Conservation (phyloP, 2,797 vertebrate species). For the Arnoldichthys spilopterus region DNA sequence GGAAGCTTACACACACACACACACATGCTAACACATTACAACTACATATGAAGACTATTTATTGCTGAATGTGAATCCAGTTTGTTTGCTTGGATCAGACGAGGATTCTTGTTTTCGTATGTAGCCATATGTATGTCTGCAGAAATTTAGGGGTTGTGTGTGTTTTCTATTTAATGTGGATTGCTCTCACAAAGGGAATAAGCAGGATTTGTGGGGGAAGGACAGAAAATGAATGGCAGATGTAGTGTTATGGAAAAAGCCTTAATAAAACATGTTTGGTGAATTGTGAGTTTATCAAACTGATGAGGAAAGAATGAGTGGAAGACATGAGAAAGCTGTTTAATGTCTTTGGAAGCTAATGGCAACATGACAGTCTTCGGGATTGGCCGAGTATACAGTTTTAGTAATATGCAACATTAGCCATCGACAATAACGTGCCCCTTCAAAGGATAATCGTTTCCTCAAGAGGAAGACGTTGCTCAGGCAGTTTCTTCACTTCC, state of each 20-base stretch:
- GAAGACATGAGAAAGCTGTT: conserved; percentile 63
- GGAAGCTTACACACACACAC: conserved; percentile 25
- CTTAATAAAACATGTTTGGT: conserved; percentile 63
- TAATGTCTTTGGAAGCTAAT: conserved; percentile 64
- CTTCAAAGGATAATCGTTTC: conserved; percentile 58
- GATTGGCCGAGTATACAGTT: conserved; percentile 66
- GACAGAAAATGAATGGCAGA: conserved; percentile 62
- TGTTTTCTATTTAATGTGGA: conserved; percentile 63
- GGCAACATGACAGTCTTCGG: conserved; percentile 56
- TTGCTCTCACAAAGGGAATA: conserved; percentile 42
- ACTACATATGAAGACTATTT: conserved; percentile 55
- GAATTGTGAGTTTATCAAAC: conserved; percentile 67
- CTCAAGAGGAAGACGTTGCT: conserved; percentile 53
- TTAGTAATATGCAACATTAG: conserved; percentile 64
- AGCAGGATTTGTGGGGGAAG: conserved; percentile 35
- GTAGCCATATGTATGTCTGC: not conserved
- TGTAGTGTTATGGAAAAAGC: conserved; percentile 66
- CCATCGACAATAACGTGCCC: conserved; percentile 64
- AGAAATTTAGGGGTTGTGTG: conserved; percentile 57
- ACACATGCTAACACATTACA: conserved; percentile 11
- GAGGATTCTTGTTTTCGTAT: not conserved
- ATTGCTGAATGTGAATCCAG: not conserved
- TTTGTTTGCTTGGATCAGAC: not conserved
- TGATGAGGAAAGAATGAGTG: conserved; percentile 71
- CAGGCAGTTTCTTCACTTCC: conserved; percentile 49